Base-by-base conservation (phyloP, 1,140 invertebrate genomes). In the Akabosia matsudoensis region DNA sequence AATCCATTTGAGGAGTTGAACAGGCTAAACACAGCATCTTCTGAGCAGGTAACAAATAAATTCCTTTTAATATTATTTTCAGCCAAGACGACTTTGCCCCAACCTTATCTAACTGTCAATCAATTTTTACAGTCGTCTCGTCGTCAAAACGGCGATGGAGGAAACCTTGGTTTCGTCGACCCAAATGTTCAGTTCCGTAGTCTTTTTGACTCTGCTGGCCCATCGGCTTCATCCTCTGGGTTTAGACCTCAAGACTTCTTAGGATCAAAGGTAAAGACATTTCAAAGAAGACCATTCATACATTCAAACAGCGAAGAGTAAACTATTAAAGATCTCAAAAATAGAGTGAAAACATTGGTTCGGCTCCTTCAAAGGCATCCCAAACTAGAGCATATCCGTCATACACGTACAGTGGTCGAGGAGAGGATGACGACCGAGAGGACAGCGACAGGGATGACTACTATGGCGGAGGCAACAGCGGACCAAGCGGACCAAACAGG, bases 101-200 rank as follows among this genome's bases (percentile, higher is more conserved):
- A 10, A 45, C 18, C 37, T 10, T 45, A 45, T 45, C 18, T 45
- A n/a, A n/a, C n/a, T n/a, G n/a, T n/a, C n/a, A n/a, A n/a, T n/a
- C 18, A 70, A 45, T n/a, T 52, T 70, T 0, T 51, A 51, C 31
- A 77, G 71, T 52, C 70, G 10, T 24, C 74, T 16, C 71, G 56
- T 33, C 67, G 56, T 30, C 74, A 79, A 30, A 28, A 22, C 24
- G 31, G 76, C 1, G 52, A 72, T 71, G 78, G 34, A 13, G 61
- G 78, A 18, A 70, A 78, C n/a, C 16, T 28, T 28, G 80, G 80
- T 2, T 81, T 81, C 61, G 80, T 81, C 18, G 80, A 81, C 31
- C 80, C 80, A 0, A 79, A 79, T 61, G 78, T 81, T 28, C 78
- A 81, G 45, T 81, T 81, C 33, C 24, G 80, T 26, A 81, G 80